These are phyloP conservation scores for Prunella strophiata DNA, from an alignment of 2,797 vertebrate species.

Conservation along the genomic window DNA sequence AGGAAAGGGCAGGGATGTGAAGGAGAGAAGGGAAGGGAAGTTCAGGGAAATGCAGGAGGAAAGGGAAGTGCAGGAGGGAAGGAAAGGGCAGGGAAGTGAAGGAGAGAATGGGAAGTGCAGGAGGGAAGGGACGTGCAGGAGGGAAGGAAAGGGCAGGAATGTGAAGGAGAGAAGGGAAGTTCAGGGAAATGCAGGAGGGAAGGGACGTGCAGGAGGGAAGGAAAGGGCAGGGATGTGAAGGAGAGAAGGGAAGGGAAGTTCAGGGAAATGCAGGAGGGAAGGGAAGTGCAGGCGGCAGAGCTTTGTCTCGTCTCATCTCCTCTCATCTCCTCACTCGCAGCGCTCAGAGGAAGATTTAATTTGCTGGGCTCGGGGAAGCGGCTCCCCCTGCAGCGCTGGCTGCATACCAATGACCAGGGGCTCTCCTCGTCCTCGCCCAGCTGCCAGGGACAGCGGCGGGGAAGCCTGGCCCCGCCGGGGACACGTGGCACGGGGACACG, in stretches of 20 bases:
- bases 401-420: conserved; percentile 39
- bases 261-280: neutral
- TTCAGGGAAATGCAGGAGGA: no score
- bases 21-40: no score
- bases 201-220: neutral
- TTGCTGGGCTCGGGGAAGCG: neutral
- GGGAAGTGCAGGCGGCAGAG: neutral
- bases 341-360: conserved; percentile 60
- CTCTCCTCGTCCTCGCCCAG: neutral
- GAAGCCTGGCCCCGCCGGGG: neutral
- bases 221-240: no score
- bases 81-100: no score
- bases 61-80: no score
- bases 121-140: neutral
- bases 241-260: no score
- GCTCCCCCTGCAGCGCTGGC: neutral
- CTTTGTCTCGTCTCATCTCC: conserved; percentile 40
- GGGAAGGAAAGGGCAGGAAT: neutral
- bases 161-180: no score
- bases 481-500: neutral
- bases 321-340: conserved; percentile 53
- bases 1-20: no score
- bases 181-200: neutral
- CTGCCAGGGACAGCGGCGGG: neutral
- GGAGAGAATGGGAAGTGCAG: no score